Base-by-base conservation (phyloP, 64 coral and sea anemone species). In the Actinia tenebrosa region DNA sequence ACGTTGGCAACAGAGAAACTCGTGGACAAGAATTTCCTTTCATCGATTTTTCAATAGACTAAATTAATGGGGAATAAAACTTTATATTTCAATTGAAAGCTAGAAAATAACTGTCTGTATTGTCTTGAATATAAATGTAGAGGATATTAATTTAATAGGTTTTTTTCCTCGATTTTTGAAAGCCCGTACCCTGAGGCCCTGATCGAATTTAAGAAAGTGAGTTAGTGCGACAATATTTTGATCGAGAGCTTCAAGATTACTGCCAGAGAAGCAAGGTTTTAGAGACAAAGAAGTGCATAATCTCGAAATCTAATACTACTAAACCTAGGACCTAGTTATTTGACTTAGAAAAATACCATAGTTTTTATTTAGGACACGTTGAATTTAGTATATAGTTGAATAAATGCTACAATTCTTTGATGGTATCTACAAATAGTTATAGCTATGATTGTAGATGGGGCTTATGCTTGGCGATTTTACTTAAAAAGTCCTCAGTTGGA, bases 61-160 rank as follows among this genome's bases (percentile, higher is more conserved):
- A 18, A 81, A 81, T 81, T 81, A 81, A 81, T 81, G 50, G 27
- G 53, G 18, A 81, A 53, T 81, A 53, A 45, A 81, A 52, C 16
- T 81, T 45, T 81, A 50, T 45, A 20, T 81, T 45, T 30, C 79
- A 81, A 50, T 81, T 81, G 79, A 81, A 81, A 81, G 43, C 44
- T 81, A 15, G 19, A 81, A 25, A 81, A 50, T 81, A 50, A 52
- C 19, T 81, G 19, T 53, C 50, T 50, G 79, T 37, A 50, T 45
- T 81, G 79, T 50, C 79, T 50, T 0, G 83, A 85, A 63, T 64
- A 53, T 22, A 53, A 85, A 85, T 61, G 11, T 60, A 7, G 11
- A 59, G 83, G 83, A 85, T 85, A 85, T 61, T 85, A 42, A 61
- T 63, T 63, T 85, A 85, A 85, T 85, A 54, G 83, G 44, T 25